These are phyloP conservation scores for Acrobasis suavella DNA, from an alignment of 2,888 invertebrate species.

Conservation along the genomic window DNA sequence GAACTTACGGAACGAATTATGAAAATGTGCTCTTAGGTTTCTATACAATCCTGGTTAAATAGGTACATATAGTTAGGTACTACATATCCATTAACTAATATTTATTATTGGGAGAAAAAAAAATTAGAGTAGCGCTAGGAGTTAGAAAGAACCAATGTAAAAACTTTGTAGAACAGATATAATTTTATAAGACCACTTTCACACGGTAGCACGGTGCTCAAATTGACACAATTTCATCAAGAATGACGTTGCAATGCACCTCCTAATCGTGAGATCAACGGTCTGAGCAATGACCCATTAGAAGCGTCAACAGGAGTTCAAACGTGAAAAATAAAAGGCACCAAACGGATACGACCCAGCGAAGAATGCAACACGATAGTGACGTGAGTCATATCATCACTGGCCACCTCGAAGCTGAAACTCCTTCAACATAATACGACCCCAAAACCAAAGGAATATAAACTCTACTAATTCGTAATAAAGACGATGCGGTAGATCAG, in stretches of 20 bases:
- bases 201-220: not conserved
- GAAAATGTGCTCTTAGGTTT: too few relatives aligned
- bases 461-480: constrained; percentile 37
- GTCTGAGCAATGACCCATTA: constrained; percentile 47
- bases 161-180: not conserved
- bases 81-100: too few relatives aligned
- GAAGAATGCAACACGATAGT: constrained; percentile 70
- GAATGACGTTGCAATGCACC: not conserved
- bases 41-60: too few relatives aligned
- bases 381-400: constrained; percentile 72
- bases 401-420: constrained; percentile 67
- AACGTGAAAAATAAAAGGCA: constrained; percentile 51
- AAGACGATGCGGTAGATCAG: constrained; percentile 38
- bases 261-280: constrained; percentile 20
- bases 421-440: constrained; percentile 41
- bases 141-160: too few relatives aligned
- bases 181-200: not conserved
- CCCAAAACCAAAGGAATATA: constrained; percentile 39
- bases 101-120: too few relatives aligned
- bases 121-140: too few relatives aligned
- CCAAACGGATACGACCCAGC: constrained; percentile 67
- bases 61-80: too few relatives aligned
- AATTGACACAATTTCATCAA: not conserved
- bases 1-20: too few relatives aligned
- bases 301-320: constrained; percentile 56